Percentiles rank a stretch among this genome's conserved stretches.
Conservation (phyloP, 2,888 invertebrate species). For the Latrodectus elegans region DNA sequence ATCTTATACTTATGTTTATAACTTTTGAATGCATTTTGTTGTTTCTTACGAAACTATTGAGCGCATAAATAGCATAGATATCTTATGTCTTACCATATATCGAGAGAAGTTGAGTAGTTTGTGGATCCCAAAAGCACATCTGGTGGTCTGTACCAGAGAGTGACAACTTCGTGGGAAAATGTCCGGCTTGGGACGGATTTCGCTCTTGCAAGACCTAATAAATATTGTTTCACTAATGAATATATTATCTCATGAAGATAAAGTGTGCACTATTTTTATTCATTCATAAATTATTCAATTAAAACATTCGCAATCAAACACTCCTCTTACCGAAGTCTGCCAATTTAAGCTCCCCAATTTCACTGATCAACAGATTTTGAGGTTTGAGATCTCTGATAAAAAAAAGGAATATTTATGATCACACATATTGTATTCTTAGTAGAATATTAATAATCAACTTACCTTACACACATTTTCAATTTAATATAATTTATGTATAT, state of each 20-base stretch:
- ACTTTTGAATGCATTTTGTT: no score
- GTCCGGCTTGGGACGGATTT: constrained; percentile 99
- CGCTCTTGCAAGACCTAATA: constrained; percentile 90
- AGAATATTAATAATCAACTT: neutral
- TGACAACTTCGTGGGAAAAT: constrained; percentile 98
- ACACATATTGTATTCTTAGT: neutral
- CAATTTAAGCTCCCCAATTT: constrained; percentile 96
- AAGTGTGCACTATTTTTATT: neutral
- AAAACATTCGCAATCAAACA: neutral
- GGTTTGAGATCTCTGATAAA: constrained; percentile 91
- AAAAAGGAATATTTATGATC: constrained; percentile 15
- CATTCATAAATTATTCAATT: neutral
- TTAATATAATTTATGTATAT: neutral
- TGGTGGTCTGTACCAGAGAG: constrained; percentile 98
- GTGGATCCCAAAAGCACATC: constrained; percentile 98
- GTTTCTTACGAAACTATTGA: no score
- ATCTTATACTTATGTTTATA: no score
- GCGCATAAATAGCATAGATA: neutral
- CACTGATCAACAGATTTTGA: constrained; percentile 97
- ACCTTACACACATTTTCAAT: neutral
- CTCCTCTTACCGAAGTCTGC: constrained; percentile 87
- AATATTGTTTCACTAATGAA: neutral
- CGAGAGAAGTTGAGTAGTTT: constrained; percentile 78
- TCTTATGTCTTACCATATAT: constrained; percentile 77
- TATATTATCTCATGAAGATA: neutral